A percentile compares a stretch with the other conserved stretches of the same genome.
These are phyloP conservation scores for Idaea biselata DNA, from an alignment of 2,888 invertebrate genomes.

Conservation along the genomic window DNA sequence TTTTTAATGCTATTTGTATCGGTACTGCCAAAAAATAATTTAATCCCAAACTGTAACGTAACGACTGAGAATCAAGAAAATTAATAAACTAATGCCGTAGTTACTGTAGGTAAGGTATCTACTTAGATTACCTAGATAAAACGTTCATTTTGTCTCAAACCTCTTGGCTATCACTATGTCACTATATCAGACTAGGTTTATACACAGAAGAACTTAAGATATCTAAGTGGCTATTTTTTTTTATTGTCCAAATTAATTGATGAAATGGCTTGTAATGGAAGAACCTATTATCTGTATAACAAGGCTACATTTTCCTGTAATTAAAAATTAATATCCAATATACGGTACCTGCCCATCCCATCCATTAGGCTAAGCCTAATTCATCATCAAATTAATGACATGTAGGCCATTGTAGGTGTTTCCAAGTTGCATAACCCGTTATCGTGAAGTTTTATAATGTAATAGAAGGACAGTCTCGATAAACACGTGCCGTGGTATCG, in stretches of 20 bases:
- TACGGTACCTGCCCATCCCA: not conserved
- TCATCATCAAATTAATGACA: slow-evolving; percentile 1
- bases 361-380: not conserved
- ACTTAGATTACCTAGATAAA: too few species aligned
- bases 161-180: too few species aligned
- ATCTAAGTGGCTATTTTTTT: too few species aligned
- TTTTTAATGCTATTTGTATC: not conserved
- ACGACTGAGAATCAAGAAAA: not conserved
- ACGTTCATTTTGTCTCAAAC: too few species aligned
- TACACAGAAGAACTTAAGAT: too few species aligned
- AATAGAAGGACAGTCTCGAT: not conserved
- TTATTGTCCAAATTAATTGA: too few species aligned
- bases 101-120: too few species aligned
- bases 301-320: not conserved
- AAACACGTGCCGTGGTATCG: not conserved
- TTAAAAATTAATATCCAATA: not conserved
- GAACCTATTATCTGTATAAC: not conserved
- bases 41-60: not conserved
- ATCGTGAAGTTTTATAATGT: not conserved
- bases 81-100: not conserved
- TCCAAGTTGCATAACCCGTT: not conserved
- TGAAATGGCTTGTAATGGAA: too few species aligned
- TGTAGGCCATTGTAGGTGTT: not conserved
- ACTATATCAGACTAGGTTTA: too few species aligned
- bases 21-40: not conserved